Evolutionary conservation across 2,113 vertebrate genomes (phyloP).

Genomic region (Scalopus aquaticus): DNA sequence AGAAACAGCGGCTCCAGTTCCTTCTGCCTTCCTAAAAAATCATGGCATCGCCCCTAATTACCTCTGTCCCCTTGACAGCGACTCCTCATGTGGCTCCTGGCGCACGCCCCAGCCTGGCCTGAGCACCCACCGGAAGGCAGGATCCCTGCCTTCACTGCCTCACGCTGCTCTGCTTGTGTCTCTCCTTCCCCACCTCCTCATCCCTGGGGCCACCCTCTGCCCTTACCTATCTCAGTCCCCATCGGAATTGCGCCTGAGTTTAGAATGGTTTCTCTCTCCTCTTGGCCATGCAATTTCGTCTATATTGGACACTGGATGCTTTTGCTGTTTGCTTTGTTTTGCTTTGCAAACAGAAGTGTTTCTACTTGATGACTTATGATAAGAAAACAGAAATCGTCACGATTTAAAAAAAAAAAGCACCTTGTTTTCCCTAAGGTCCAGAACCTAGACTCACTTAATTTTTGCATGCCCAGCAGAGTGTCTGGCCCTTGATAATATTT

Average conservation of each 20-base stretch:
- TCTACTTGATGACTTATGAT: neutral
- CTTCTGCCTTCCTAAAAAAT: neutral
- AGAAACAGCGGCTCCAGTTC: neutral
- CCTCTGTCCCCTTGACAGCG: neutral
- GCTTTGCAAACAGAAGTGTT: neutral
- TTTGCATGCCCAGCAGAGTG: neutral
- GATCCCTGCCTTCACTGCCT: no score
- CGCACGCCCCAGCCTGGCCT: neutral
- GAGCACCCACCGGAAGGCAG: neutral
- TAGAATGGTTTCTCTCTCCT: neutral
- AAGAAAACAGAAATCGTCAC: neutral
- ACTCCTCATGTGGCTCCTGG: neutral
- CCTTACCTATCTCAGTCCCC: neutral
- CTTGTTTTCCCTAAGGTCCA: neutral
- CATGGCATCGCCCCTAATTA: neutral
- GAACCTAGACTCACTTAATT: neutral
- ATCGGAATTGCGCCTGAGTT: rapidly evolving
- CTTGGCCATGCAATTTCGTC: neutral
- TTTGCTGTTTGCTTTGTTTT: neutral
- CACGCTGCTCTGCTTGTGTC: no score
- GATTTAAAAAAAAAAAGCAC: neutral
- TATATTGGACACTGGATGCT: neutral
- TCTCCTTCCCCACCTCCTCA: rapidly evolving
- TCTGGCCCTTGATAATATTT: neutral
- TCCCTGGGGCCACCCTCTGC: neutral